These are phyloP conservation scores for Gopherus flavomarginatus DNA, from an alignment of 2,113 vertebrate genomes.

Conservation along the genomic window DNA sequence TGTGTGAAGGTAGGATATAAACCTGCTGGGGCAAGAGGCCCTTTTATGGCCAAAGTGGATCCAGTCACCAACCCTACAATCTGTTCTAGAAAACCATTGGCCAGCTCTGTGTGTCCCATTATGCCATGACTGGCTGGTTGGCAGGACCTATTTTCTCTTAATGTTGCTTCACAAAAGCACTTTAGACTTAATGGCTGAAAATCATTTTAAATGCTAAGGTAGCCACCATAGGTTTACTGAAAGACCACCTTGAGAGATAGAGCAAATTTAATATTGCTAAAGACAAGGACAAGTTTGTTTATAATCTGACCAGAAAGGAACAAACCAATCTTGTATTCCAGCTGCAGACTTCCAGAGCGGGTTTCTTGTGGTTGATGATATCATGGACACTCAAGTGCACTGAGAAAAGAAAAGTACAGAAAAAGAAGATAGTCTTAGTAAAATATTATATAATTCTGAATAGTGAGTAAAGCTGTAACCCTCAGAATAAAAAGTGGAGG, in stretches of 20 bases:
- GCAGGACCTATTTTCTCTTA: neutral
- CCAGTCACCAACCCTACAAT: neutral
- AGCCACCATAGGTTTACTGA: too few relatives aligned
- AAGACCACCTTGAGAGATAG: too few relatives aligned
- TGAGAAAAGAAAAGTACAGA: neutral
- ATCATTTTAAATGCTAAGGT: too few relatives aligned
- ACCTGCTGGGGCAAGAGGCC: neutral
- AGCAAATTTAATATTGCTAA: too few relatives aligned
- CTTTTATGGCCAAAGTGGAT: neutral
- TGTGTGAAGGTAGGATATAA: neutral
- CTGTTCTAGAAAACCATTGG: neutral
- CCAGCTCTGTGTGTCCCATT: neutral
- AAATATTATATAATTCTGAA: neutral
- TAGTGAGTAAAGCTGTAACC: neutral
- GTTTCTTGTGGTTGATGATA: too few relatives aligned
- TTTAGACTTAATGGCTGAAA: neutral
- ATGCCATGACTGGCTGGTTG: neutral
- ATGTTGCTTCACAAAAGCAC: neutral
- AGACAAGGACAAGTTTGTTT: too few relatives aligned
- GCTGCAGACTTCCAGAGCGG: too few relatives aligned
- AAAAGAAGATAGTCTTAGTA: neutral
- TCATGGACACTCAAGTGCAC: neutral
- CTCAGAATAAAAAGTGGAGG: neutral
- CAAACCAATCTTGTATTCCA: too few relatives aligned
- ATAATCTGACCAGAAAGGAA: too few relatives aligned